Evolutionary conservation across 2,113 vertebrate genomes (phyloP), one percentile per base, ranked within the genome.

Genomic region (Cinclus cinclus): DNA sequence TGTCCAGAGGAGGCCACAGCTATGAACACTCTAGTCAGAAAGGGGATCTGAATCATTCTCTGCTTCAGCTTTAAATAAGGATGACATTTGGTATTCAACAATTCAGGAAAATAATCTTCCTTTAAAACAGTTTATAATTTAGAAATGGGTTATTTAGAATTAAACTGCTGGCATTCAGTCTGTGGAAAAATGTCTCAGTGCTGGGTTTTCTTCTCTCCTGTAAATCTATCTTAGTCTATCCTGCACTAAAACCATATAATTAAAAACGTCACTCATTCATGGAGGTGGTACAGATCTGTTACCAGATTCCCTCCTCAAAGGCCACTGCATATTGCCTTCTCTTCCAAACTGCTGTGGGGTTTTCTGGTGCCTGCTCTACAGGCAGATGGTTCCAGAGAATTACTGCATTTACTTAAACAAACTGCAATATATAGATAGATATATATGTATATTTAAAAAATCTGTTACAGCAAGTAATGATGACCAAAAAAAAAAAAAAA

Each of bases 361-460:
- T 67, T 76, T 68, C 84, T 92, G 73, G 39, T 85, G 17, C 42
- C 67, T 49, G 23, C 13, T 83, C 67, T 33, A 33, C 6, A 27
- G 59, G 49, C 59, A 95, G 80, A 92, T 83, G 44, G 83, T 95
- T 73, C 41, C 47, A 60, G 82, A 60, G 73, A 95, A 83, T 69
- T 78, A 64, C 27, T 93, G 68, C 59, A 79, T 90, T 91, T 92
- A 81, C 96, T 95, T 93, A 83, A 96, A 91, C 60, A 85, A 95
- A 93, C 47, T 67, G 12, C 30, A 83, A 89, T 41, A 78, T 14
- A 9, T 9, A 63, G 4, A 46, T 37, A 22, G 2, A 49, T 30
- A 46, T 50, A 39, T 12, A 5, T 8, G 27, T 20, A 16, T 41
- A 15, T 35, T 35, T 14, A 42, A 83, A 74, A 83, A 62, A 55